Conservation (phyloP, 2,797 vertebrate genomes). For the Gouania willdenowi region DNA sequence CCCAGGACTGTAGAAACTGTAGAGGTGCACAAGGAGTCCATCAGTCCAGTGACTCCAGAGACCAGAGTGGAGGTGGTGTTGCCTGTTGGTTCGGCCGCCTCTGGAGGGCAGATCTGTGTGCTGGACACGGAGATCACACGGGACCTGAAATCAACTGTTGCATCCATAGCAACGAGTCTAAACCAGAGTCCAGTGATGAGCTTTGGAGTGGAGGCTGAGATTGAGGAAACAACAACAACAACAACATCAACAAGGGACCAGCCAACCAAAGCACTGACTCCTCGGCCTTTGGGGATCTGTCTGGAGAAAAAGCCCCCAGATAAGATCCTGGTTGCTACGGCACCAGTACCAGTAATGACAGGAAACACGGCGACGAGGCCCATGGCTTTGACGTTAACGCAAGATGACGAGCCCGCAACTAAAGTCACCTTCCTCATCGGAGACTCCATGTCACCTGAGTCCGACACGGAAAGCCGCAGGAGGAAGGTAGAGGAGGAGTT, state of each 20-base stretch:
- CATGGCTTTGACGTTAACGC: constrained; percentile 64
- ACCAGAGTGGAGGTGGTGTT: constrained; percentile 78
- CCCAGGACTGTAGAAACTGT: constrained; percentile 21
- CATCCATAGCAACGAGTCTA: constrained; percentile 27
- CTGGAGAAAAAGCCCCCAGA: constrained; percentile 91
- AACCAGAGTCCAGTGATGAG: constrained; percentile 25
- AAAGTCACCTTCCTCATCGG: constrained; percentile 98
- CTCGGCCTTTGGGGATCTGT: constrained; percentile 61
- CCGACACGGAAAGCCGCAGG: constrained; percentile 90
- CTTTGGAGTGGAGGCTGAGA: constrained; percentile 39
- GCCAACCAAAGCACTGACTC: constrained; percentile 26
- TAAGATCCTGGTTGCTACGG: constrained; percentile 65
- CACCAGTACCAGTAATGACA: constrained; percentile 21
- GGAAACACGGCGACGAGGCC: constrained; percentile 19
- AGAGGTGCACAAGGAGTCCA: constrained; percentile 58
- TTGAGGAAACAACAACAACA: constrained; percentile 49
- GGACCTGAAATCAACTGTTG: constrained; percentile 7
- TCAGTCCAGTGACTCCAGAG: constrained; percentile 58
- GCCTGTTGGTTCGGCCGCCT: constrained; percentile 69
- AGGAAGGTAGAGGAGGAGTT: constrained; percentile 83
- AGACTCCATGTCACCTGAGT: constrained; percentile 96
- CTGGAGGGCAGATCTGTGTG: constrained; percentile 56
- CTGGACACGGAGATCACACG: constrained; percentile 41
- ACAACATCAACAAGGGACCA: no score
- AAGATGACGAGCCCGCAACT: constrained; percentile 70